A percentile compares a stretch with the other conserved stretches of the same genome.
phyloP scores from a whole-genome alignment of 2,797 vertebrate genomes.

The Glyptemys insculpta region DNA sequence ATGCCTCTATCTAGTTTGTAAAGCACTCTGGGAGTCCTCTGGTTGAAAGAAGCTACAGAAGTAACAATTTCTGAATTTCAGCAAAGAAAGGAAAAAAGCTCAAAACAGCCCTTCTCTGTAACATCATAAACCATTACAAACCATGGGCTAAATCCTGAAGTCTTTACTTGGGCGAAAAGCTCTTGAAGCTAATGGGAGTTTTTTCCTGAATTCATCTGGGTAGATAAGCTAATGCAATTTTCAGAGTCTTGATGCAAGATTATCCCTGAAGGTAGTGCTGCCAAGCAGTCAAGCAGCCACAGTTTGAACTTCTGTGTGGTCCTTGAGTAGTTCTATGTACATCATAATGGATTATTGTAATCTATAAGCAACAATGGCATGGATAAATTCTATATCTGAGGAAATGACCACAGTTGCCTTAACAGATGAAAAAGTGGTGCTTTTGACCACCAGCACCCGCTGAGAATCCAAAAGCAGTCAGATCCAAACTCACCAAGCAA shows the following conservation, averaged over 20 bases:
- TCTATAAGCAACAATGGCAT: constrained; percentile 6
- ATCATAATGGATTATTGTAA: constrained; percentile 38
- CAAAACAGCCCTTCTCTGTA: background rate
- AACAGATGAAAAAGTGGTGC: constrained; percentile 44
- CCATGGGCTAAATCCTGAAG: background rate
- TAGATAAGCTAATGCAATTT: constrained; percentile 48
- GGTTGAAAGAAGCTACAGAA: background rate
- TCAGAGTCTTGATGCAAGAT: constrained; percentile 60
- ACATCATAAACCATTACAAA: background rate
- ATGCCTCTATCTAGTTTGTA: background rate
- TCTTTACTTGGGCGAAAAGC: background rate
- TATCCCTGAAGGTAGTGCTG: constrained; percentile 29
- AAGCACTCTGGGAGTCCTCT: background rate
- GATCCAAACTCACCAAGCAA: background rate
- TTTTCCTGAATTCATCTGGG: background rate
- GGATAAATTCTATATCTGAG: constrained; percentile 34
- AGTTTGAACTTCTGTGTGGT: constrained; percentile 55
- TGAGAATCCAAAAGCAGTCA: background rate
- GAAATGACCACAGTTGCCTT: constrained; percentile 26
- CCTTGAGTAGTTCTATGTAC: constrained; percentile 32
- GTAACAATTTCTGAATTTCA: background rate
- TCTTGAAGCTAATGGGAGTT: background rate
- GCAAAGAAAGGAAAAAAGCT: background rate
- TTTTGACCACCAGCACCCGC: constrained; percentile 43
- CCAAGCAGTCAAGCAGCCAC: constrained; percentile 47